A percentile compares a stretch with the other conserved stretches of the same genome.
phyloP scores from a whole-genome alignment of 2,797 vertebrate genomes.

The Sphaeramia orbicularis region DNA sequence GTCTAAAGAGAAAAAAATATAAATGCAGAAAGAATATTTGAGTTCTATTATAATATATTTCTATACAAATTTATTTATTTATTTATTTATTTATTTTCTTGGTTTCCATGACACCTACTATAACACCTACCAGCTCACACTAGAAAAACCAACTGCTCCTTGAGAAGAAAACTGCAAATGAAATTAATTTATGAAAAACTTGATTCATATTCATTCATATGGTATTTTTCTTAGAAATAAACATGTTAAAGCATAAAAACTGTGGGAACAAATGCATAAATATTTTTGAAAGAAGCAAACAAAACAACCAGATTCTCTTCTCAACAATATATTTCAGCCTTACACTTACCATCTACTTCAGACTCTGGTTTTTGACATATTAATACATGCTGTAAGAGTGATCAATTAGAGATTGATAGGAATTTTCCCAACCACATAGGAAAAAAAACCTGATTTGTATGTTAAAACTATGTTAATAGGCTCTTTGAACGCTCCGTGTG shows the following conservation, averaged over 20 bases:
- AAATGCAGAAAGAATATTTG: too few species aligned
- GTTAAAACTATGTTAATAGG: constrained; percentile 47
- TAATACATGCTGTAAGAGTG: background rate
- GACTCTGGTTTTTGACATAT: background rate
- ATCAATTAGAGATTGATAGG: constrained; percentile 41
- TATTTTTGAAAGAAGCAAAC: background rate
- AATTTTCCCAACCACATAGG: constrained; percentile 11
- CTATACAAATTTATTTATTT: too few species aligned
- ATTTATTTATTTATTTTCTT: constrained; percentile 20
- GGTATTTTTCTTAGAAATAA: background rate
- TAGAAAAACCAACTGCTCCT: constrained; percentile 3
- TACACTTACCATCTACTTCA: background rate
- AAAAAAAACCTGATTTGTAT: constrained; percentile 30
- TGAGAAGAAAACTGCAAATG: background rate
- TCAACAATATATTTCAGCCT: too few species aligned
- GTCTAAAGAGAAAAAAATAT: background rate
- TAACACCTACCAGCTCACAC: constrained; percentile 27
- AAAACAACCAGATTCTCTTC: background rate
- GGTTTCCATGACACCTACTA: constrained; percentile 51
- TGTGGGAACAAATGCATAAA: background rate
- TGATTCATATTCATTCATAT: too few species aligned
- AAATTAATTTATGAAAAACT: too few species aligned
- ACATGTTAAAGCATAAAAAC: background rate
- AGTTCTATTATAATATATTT: too few species aligned
- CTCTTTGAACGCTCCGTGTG: constrained; percentile 43